These are phyloP conservation scores for Chrysaora quinquecirrha DNA, from an alignment of 30 jellyfish, hydroid and myxozoan genomes.

Conservation along the genomic window DNA sequence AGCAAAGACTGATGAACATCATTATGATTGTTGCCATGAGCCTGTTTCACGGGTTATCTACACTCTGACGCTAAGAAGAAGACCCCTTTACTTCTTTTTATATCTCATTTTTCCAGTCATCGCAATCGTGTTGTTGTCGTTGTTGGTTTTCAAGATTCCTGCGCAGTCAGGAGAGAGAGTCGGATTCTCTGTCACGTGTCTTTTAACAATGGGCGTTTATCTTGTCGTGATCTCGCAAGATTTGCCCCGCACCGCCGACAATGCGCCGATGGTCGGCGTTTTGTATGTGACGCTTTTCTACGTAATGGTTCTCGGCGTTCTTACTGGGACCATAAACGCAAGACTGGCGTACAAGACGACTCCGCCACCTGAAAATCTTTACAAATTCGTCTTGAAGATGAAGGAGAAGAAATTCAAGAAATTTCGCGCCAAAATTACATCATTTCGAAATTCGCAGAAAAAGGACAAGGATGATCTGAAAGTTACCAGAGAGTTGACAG, in stretches of 20 bases:
- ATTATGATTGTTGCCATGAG: conserved; percentile 58
- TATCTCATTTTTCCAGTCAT: conserved; percentile 63
- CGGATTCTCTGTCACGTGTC: conserved; percentile 62
- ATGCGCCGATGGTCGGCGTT: conserved; percentile 65
- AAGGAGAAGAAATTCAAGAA: conserved; percentile 28
- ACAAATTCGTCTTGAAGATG: conserved; percentile 39
- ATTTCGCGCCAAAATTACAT: conserved; percentile 40
- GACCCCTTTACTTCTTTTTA: conserved; percentile 65
- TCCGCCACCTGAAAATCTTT: conserved; percentile 54
- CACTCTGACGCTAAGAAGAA: conserved; percentile 28
- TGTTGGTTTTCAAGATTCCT: conserved; percentile 68
- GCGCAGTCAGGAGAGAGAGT: conserved; percentile 72
- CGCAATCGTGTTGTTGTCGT: conserved; percentile 51
- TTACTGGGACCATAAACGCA: conserved; percentile 60
- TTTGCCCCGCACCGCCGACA: conserved; percentile 70
- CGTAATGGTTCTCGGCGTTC: conserved; percentile 60
- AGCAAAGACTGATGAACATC: conserved; percentile 45
- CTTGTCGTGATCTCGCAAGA: conserved; percentile 62
- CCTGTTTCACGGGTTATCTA: conserved; percentile 54
- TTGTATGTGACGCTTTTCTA: conserved; percentile 59
- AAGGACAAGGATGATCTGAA: conserved; percentile 10
- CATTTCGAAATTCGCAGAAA: background rate
- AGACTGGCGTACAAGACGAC: conserved; percentile 58
- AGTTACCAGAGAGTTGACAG: conserved; percentile 16
- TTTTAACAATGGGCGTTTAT: conserved; percentile 67